Base-by-base conservation (phyloP, 2,797 vertebrate species). In the Hypotaenidia okinawae region DNA sequence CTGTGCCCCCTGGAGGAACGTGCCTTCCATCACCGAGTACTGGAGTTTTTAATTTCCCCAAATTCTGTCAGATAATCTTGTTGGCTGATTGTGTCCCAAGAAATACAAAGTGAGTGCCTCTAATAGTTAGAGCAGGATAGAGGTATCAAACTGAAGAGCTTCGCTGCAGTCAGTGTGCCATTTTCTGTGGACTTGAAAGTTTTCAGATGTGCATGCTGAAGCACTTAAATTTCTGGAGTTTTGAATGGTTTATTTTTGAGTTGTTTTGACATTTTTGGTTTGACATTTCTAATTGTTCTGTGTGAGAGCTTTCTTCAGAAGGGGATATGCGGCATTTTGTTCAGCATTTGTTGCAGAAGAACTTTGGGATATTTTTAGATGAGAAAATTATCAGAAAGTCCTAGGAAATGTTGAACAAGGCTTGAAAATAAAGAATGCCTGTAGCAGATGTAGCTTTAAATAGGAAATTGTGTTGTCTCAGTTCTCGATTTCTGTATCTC, bases 201-300 rank as follows among this genome's bases (percentile, higher is more conserved):
- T 90, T 90, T 69, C 32, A 41, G 63, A n/a, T 84, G 11, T 37
- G 9, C 1, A 0, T 1, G 17, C 54, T 84, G 77, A 51, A 88
- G 52, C 5, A 7, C 45, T 80, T 51, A 28, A 33, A 49, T 59
- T 92, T 39, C 25, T 82, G 61, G 57, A 28, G 19, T 81, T 93
- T 78, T n/a, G 45, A 49, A 39, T 6, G 41, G 32, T 39, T 88
- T 96, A 73, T 88, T 91, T 95, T 85, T 84, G 75, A 84, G 68
- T 0, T 83, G 79, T 74, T 84, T 86, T 87, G 81, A 87, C 79
- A 70, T 77, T 88, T 95, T 84, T 33, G 87, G 93, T 86, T 87
- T 93, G 93, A 83, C 73, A 27, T 91, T 88, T 90, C 77, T 88
- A 61, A 83, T 77, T 86, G 79, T 52, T 63, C 84, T 66, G n/a